Evolutionary conservation across 2,113 vertebrate genomes (phyloP).

Genomic region (Apteryx mantelli): DNA sequence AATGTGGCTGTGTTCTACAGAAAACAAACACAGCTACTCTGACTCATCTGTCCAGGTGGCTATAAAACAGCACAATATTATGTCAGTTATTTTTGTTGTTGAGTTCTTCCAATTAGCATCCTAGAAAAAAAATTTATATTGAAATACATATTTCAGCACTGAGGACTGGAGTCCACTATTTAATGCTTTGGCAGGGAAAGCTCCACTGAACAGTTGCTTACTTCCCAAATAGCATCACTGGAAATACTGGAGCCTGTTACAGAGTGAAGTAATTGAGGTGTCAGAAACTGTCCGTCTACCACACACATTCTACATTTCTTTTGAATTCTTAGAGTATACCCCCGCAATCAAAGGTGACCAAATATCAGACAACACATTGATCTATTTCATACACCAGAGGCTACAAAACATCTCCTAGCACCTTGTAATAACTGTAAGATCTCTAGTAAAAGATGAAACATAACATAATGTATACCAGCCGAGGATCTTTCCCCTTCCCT

Average conservation of each 20-base stretch:
- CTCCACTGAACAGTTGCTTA: background rate
- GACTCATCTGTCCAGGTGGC: background rate
- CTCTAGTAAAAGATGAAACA: background rate
- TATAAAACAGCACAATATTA: background rate
- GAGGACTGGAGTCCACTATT: background rate
- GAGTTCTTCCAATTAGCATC: background rate
- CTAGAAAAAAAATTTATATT: background rate
- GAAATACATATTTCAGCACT: background rate
- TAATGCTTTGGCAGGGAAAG: background rate
- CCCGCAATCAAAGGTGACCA: background rate
- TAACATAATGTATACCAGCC: rapidly evolving
- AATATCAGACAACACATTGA: background rate
- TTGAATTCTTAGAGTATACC: background rate
- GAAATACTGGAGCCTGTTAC: background rate
- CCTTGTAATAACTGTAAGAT: background rate
- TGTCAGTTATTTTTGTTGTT: background rate
- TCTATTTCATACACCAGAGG: background rate
- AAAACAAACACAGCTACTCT: background rate
- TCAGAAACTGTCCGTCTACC: background rate
- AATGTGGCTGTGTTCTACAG: background rate
- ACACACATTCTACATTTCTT: background rate
- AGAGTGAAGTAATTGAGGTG: background rate
- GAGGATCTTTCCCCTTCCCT: background rate
- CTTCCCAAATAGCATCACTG: background rate
- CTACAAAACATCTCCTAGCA: background rate